Percentiles rank a stretch among this genome's conserved stretches.
Evolutionary conservation across 2,888 invertebrate genomes (phyloP).

Genomic region (Abrostola triplasia): DNA sequence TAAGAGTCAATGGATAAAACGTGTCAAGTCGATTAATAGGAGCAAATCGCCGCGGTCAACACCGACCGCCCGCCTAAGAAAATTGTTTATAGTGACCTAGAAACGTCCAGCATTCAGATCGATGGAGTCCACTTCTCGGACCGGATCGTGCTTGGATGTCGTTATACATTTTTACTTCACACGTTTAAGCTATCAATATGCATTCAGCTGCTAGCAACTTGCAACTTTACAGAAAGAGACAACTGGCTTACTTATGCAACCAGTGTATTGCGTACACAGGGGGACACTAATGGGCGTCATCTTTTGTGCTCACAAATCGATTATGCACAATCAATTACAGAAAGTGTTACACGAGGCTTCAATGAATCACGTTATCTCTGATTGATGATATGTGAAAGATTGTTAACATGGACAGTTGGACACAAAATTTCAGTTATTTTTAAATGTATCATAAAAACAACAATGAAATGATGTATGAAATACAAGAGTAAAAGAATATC

Average conservation of each 20-base stretch:
- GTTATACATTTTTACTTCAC: conserved; percentile 56
- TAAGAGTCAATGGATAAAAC: conserved; percentile 52
- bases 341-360: conserved; percentile 53
- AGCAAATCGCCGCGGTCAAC: conserved; percentile 26
- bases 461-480: too few species aligned
- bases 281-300: conserved; percentile 59
- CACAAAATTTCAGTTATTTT: too few species aligned
- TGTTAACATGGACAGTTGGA: not conserved
- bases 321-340: conserved; percentile 62
- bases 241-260: conserved; percentile 60
- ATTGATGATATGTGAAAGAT: conserved; percentile 18
- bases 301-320: conserved; percentile 57
- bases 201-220: conserved; percentile 53
- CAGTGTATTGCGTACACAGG: conserved; percentile 50
- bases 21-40: conserved; percentile 48
- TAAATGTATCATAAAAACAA: too few species aligned
- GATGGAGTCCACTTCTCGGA: conserved; percentile 58
- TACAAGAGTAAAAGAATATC: too few species aligned
- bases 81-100: conserved; percentile 73
- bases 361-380: conserved; percentile 32
- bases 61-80: conserved; percentile 59
- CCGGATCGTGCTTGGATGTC: conserved; percentile 59
- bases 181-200: conserved; percentile 56
- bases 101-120: conserved; percentile 74
- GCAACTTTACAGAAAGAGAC: conserved; percentile 55